Base-by-base conservation (phyloP, 2,797 vertebrate species). In the Helostoma temminkii region DNA sequence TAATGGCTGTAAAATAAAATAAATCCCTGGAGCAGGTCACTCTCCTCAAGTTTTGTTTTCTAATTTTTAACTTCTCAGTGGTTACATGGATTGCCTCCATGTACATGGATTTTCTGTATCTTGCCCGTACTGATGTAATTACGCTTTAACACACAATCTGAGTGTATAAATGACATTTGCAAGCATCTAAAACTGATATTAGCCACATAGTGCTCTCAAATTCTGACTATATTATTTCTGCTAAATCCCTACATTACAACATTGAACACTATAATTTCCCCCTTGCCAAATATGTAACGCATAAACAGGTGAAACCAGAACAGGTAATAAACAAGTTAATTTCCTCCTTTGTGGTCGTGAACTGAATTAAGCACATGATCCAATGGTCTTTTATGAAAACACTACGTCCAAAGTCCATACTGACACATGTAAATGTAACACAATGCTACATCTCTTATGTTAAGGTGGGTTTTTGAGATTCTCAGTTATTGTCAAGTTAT, bases 381-480 rank as follows among this genome's bases (percentile, higher is more conserved):
- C 11, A 58, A 28, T 60, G 50, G 25, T 49, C n/a, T 71, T 74
- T 62, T 30, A 64, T 68, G 60, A 52, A 72, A 81, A 80, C 66
- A 69, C 24, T 21, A 64, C 41, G 81, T 82, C 66, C 73, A 84
- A 82, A 85, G 73, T 88, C 83, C 75, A 85, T 25, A 11, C 14
- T 54, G 59, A n/a, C 34, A 59, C 45, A 74, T 63, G 34, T 11
- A 49, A 49, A 41, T 19, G 24, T 57, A 41, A 46, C 53, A 61
- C 24, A 10, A 36, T 50, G 28, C 9, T 19, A 28, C 12, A 18
- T 24, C 1, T 7, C 11, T 45, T 5, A 10, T 3, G 21, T 22
- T 42, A 30, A 36, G 5, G 26, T 2, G 16, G 1, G 0, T 5
- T 19, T 22, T 41, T 21, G 7, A 26, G 10, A 12, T 37, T 14